Percentiles rank a stretch among this genome's conserved stretches.
phyloP scores from a whole-genome alignment of 2,113 vertebrate species.

The Sciurus niger region DNA sequence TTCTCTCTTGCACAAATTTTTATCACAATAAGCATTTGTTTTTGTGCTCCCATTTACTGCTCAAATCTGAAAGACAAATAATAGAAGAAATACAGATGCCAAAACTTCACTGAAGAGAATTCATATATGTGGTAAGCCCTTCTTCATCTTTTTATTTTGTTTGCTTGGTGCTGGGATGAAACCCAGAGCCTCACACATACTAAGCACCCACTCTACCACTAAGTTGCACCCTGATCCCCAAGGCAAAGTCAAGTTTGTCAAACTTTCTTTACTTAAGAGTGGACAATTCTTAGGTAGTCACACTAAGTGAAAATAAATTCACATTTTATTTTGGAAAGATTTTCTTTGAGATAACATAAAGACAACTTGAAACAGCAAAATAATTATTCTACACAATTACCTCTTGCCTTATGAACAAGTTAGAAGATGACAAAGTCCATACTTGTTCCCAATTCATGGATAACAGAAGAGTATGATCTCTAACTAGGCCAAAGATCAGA shows the following conservation, averaged over 20 bases:
- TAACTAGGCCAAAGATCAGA: neutral
- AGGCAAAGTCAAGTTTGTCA: neutral
- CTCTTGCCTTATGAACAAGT: neutral
- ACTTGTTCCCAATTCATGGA: neutral
- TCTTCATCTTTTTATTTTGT: neutral
- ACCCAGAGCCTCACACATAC: neutral
- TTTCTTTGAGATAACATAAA: neutral
- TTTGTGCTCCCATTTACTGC: constrained; percentile 29
- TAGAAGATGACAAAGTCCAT: neutral
- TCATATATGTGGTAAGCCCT: neutral
- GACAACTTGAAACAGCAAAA: constrained; percentile 7
- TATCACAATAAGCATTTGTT: neutral
- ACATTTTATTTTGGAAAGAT: neutral
- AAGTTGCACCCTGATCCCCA: neutral
- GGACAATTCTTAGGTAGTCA: neutral
- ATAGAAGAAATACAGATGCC: neutral
- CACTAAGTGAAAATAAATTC: neutral
- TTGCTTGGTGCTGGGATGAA: neutral
- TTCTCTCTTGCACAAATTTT: neutral
- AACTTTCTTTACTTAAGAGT: neutral
- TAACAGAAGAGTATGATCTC: neutral
- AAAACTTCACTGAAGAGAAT: constrained; percentile 53
- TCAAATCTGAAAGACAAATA: neutral
- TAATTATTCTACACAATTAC: neutral
- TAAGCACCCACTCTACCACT: neutral